Base-by-base conservation (phyloP, 2,113 vertebrate genomes). In the Pseudonaja textilis region DNA sequence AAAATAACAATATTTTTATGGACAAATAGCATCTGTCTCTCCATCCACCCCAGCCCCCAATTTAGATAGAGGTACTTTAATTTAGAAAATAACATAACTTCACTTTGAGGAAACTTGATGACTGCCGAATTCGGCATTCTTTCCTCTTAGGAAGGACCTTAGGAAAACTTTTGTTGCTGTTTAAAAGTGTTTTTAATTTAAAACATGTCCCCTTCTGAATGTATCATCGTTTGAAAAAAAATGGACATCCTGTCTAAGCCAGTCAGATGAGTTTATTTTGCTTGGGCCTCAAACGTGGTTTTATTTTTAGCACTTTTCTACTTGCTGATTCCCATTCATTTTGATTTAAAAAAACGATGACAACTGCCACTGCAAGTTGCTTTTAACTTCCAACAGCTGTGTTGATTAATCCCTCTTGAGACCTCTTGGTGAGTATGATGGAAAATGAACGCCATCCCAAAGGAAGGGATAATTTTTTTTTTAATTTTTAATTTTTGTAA, bases 271-370 rank as follows among this genome's bases (percentile, higher is more conserved):
- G 89, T 93, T 91, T 42, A 34, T 5, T 90, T 39, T 85, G 59
- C 93, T 88, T 93, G 69, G 69, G 85, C 90, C 91, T 89, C 89
- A 56, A 89, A 89, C 87, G n/a, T 52, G 39, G 1, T 45, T 87
- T 93, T 93, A 85, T 92, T n/a, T 45, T 92, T 92, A 26, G 64
- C 92, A 91, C 90, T 91, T 93, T 90, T 88, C 86, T 34, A 61
- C 34, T 88, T 5, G 3, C 25, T 20, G 6, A n/a, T 14, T 56
- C 81, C 10, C 34, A 1, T n/a, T 88, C 12, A 12, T 55, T 91
- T 91, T 47, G 42, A 11, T 94, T 92, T 87, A 6, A 25, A 56
- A 23, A 5, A n/a, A 52, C 12, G 23, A 29, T 8, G 25, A 85
- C 85, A 50, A 90, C 23, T 64, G 90, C 55, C n/a, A 25, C 18